Conservation (phyloP, 2,797 vertebrate genomes). For the Tangara arthus region DNA sequence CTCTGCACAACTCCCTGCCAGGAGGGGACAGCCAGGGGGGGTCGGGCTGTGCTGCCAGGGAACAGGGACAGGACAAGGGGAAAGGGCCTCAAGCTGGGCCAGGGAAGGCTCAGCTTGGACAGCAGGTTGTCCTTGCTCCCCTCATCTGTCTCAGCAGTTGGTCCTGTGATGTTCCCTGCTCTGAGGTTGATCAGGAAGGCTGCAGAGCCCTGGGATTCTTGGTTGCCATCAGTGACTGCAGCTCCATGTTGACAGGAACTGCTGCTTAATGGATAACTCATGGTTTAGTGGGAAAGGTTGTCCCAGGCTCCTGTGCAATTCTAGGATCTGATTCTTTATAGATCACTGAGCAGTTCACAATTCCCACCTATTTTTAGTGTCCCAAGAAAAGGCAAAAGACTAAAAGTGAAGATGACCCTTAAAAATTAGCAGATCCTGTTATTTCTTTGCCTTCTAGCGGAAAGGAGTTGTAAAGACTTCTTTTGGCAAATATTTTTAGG, state of each 20-base stretch:
- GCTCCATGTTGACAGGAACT: background rate
- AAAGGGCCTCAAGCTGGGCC: too few relatives aligned
- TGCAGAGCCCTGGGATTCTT: background rate
- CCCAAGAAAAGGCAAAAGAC: background rate
- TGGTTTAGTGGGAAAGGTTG: background rate
- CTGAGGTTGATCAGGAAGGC: background rate
- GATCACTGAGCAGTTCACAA: fast-evolving
- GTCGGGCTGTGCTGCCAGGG: background rate
- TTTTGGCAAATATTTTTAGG: background rate
- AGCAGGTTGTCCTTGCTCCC: background rate
- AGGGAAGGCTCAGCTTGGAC: too few relatives aligned
- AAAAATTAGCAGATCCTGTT: background rate
- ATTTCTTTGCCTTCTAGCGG: background rate
- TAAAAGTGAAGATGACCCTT: background rate
- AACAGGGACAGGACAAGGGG: background rate
- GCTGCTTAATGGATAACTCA: background rate
- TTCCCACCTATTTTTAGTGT: background rate
- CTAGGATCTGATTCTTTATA: background rate
- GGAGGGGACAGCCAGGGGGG: background rate
- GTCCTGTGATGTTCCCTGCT: background rate
- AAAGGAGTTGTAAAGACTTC: background rate
- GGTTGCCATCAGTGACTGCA: fast-evolving
- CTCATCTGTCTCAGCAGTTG: fast-evolving
- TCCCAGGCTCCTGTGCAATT: background rate
- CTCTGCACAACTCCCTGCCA: background rate